phyloP scores from a whole-genome alignment of 2,113 vertebrate species.

The Cryptotis parvus region DNA sequence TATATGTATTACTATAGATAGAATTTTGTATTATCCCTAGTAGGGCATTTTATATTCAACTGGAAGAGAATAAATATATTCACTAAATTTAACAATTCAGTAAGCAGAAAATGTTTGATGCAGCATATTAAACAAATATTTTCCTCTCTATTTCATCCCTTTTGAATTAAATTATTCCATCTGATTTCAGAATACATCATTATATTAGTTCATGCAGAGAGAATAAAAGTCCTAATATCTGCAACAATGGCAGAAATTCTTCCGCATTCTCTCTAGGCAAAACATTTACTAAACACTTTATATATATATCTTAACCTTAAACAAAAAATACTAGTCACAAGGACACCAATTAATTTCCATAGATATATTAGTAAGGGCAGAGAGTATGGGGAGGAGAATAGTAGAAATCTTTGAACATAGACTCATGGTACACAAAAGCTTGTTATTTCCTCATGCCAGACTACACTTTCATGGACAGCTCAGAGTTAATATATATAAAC shows the following conservation, averaged over 20 bases:
- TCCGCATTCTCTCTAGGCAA: not conserved
- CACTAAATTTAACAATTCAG: not conserved
- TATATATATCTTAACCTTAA: not conserved
- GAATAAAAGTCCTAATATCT: slow-evolving; percentile 21
- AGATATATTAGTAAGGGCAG: no score
- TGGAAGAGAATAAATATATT: not conserved
- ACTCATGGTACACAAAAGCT: not conserved
- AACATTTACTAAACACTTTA: not conserved
- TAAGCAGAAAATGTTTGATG: not conserved
- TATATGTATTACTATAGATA: not conserved
- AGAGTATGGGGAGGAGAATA: no score
- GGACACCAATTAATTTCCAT: not conserved
- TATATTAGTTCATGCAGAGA: not conserved
- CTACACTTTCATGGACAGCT: not conserved
- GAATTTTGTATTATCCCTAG: not conserved
- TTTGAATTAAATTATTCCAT: not conserved
- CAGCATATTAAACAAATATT: not conserved
- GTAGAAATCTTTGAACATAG: not conserved
- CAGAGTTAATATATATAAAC: not conserved
- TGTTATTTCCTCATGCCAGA: not conserved
- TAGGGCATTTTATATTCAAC: not conserved
- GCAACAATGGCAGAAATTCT: not conserved
- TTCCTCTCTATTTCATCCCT: not conserved
- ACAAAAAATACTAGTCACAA: not conserved
- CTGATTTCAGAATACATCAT: not conserved